Conservation (phyloP, 2,797 vertebrate species). For the Lacerta agilis region DNA sequence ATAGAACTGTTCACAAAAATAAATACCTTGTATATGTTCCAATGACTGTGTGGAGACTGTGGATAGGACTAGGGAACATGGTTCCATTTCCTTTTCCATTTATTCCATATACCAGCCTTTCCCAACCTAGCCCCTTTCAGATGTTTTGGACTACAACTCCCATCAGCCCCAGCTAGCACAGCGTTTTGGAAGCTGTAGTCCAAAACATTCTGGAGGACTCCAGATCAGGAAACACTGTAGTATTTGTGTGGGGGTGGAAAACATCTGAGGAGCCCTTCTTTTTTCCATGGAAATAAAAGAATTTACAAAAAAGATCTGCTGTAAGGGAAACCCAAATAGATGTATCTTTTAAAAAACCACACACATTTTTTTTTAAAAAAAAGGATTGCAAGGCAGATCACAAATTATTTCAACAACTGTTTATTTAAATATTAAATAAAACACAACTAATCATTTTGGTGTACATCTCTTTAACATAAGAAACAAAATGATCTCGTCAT, state of each 20-base stretch:
- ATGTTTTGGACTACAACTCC: too few species aligned
- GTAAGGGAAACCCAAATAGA: not conserved
- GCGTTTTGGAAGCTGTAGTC: too few species aligned
- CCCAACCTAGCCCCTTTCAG: too few species aligned
- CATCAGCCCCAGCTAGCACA: too few species aligned
- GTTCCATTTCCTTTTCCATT: not conserved
- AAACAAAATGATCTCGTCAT: slow-evolving; percentile 77
- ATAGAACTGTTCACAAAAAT: not conserved
- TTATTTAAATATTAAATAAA: slow-evolving; percentile 88
- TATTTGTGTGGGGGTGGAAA: too few species aligned
- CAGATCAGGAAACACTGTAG: too few species aligned
- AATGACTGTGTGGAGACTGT: not conserved
- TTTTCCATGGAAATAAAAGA: not conserved
- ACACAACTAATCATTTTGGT: slow-evolving; percentile 79
- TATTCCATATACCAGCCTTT: not conserved
- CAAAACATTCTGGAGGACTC: too few species aligned
- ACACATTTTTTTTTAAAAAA: slow-evolving; percentile 14
- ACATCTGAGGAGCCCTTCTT: not conserved
- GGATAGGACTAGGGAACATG: too few species aligned
- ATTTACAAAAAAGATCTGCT: not conserved
- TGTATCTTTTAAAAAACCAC: not conserved
- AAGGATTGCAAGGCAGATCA: slow-evolving; percentile 2
- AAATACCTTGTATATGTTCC: not conserved
- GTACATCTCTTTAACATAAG: slow-evolving; percentile 78
- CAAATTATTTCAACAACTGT: slow-evolving; percentile 67